Evolutionary conservation across 2,797 vertebrate species (phyloP).

Genomic region (Phoeniculus purpureus): DNA sequence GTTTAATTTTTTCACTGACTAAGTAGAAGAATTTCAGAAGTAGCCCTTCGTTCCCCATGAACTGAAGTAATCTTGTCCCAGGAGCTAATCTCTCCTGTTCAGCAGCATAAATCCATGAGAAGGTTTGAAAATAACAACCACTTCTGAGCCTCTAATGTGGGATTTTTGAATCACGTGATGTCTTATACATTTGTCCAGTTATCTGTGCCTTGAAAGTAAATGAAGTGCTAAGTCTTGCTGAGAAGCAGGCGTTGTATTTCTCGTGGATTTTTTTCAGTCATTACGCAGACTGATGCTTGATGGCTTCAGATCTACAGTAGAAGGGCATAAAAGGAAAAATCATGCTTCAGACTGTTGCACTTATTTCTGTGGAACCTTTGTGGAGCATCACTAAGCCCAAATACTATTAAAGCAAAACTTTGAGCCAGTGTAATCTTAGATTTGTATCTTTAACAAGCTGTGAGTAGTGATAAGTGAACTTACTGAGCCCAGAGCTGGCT

Average conservation of each 20-base stretch:
- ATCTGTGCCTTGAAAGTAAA: neutral
- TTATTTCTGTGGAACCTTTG: neutral
- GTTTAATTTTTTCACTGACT: neutral
- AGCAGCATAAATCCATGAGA: neutral
- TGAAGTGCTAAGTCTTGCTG: neutral
- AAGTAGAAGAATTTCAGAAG: neutral
- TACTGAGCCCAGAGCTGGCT: neutral
- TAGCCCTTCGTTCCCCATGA: neutral
- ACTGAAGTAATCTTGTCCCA: neutral
- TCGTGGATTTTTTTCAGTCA: neutral
- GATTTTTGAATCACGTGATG: neutral
- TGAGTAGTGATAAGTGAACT: neutral
- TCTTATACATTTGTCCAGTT: neutral
- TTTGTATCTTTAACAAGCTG: slow-evolving; percentile 10
- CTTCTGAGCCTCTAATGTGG: neutral
- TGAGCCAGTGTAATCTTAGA: accelerated
- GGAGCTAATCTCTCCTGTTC: neutral
- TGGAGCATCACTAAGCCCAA: neutral
- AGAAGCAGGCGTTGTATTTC: neutral
- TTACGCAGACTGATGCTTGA: neutral
- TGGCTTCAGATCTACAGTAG: neutral
- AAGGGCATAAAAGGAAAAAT: neutral
- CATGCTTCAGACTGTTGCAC: neutral
- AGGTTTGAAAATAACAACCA: neutral
- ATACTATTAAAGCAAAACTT: neutral